Evolutionary conservation across 30 jellyfish, hydroid and myxozoan genomes (phyloP).

Genomic region (Catostylus mosaicus): DNA sequence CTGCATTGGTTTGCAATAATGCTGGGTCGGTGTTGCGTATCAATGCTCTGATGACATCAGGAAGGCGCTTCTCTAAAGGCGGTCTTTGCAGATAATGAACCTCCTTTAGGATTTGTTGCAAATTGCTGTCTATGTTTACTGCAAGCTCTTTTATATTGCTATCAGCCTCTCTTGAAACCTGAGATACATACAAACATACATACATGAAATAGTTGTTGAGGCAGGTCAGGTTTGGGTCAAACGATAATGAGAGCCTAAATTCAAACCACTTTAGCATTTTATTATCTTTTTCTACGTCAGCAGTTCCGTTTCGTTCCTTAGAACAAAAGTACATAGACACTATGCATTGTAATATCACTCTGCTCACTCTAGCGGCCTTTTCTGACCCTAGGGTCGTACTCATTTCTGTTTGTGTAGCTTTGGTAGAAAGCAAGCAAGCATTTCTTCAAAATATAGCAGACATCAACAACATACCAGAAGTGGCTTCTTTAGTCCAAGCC

Average conservation of each 20-base stretch:
- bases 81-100: constrained; percentile 63
- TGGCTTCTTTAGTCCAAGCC: constrained; percentile 58
- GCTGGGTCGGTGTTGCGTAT: constrained; percentile 62
- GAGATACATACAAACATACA: not conserved
- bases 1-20: constrained; percentile 58
- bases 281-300: too few relatives aligned
- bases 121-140: constrained; percentile 67
- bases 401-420: too few relatives aligned
- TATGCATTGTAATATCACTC: too few relatives aligned
- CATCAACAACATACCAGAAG: constrained; percentile 56
- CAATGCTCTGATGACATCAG: constrained; percentile 67
- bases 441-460: not conserved
- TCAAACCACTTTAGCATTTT: too few relatives aligned
- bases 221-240: too few relatives aligned
- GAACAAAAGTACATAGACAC: too few relatives aligned
- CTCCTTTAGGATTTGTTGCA: constrained; percentile 60
- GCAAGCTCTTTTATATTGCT: constrained; percentile 23
- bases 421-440: not conserved
- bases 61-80: constrained; percentile 47
- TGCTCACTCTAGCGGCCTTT: too few relatives aligned
- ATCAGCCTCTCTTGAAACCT: constrained; percentile 29
- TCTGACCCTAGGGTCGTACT: too few relatives aligned
- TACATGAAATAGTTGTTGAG: too few relatives aligned
- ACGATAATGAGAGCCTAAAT: not conserved
- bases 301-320: too few relatives aligned